Conservation (phyloP, 2,797 vertebrate species). For the Danio aesculapii region DNA sequence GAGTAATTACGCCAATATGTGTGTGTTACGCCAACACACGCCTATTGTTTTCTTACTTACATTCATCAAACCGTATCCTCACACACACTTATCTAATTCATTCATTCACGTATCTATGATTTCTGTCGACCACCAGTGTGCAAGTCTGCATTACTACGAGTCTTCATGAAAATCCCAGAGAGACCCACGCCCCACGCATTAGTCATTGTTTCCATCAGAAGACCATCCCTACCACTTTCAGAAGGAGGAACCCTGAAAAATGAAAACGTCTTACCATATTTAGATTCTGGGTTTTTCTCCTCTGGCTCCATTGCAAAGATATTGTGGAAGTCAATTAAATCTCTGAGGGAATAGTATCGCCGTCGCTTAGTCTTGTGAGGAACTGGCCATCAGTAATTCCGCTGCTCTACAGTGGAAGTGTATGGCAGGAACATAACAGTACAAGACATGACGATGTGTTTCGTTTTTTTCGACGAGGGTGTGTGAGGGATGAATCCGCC, state of each 20-base stretch:
- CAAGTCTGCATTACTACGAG: background rate
- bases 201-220: slow-evolving; percentile 76
- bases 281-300: slow-evolving; percentile 76
- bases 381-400: slow-evolving; percentile 22
- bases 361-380: slow-evolving; percentile 40
- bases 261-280: slow-evolving; percentile 74
- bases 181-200: slow-evolving; percentile 67
- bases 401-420: slow-evolving; percentile 21
- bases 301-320: slow-evolving; percentile 71
- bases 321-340: slow-evolving; percentile 42
- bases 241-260: slow-evolving; percentile 1
- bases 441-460: background rate
- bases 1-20: slow-evolving; percentile 4
- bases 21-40: slow-evolving; percentile 26
- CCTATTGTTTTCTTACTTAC: slow-evolving; percentile 9
- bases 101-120: background rate
- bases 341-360: background rate
- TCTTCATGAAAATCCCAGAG: slow-evolving; percentile 16
- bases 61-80: background rate
- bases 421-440: background rate
- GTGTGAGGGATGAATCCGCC: slow-evolving; percentile 2
- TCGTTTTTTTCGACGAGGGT: background rate
- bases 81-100: background rate
- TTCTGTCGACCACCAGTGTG: background rate
- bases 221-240: slow-evolving; percentile 51